phyloP scores from a whole-genome alignment of 2,113 vertebrate genomes.

The Leptosomus discolor region DNA sequence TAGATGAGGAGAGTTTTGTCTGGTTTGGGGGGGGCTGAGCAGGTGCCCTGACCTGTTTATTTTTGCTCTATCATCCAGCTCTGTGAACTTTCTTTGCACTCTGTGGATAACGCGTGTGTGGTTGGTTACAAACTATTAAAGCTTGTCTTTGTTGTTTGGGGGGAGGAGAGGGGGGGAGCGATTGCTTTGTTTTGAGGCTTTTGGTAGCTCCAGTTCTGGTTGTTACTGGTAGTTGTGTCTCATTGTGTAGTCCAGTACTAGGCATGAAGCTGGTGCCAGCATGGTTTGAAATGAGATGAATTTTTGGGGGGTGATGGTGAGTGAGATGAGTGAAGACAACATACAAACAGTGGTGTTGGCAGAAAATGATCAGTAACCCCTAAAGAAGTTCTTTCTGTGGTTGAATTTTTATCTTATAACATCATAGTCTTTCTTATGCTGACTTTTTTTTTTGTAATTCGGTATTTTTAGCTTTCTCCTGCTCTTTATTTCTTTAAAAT shows the following conservation, averaged over 20 bases:
- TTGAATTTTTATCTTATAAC: not conserved
- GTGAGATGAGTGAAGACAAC: not conserved
- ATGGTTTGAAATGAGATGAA: not conserved
- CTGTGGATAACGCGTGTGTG: not conserved
- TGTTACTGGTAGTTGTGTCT: not conserved
- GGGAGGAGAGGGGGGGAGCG: not conserved
- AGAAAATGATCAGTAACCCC: not conserved
- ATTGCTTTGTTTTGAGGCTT: not conserved
- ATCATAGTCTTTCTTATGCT: not conserved
- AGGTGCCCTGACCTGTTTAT: not conserved
- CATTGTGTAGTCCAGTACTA: not conserved
- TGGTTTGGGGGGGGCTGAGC: not conserved
- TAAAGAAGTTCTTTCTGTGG: not conserved
- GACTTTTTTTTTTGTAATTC: not conserved
- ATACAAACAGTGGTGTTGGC: not conserved
- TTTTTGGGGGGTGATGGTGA: not conserved
- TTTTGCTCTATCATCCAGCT: not conserved
- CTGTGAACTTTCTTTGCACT: not conserved
- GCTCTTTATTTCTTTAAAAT: not conserved
- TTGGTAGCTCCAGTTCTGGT: not conserved
- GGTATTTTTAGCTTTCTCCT: not conserved
- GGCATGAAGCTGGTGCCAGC: rapidly evolving
- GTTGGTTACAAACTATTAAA: not conserved
- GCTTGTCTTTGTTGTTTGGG: not conserved
- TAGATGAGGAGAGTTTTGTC: not conserved